A percentile compares a stretch with the other conserved stretches of the same genome.
These are phyloP conservation scores for Basileuterus tristriatus DNA, from an alignment of 2,797 vertebrate species.

Conservation along the genomic window DNA sequence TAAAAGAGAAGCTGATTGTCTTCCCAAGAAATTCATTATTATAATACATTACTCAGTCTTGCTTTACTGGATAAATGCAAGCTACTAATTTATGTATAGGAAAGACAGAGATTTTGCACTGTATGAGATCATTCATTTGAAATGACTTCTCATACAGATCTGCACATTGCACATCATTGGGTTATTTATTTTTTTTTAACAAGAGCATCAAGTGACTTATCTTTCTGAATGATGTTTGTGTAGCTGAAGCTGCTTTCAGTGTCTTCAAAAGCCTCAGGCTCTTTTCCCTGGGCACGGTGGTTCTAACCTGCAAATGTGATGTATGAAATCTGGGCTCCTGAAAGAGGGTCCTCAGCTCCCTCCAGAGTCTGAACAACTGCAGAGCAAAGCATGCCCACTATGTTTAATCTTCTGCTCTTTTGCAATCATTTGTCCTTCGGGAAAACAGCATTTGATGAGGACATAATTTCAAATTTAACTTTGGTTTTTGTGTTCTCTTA, in stretches of 20 bases:
- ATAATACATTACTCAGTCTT: neutral
- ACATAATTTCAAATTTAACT: neutral
- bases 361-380: neutral
- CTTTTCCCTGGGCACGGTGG: neutral
- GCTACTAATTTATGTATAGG: neutral
- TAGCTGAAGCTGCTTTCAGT: neutral
- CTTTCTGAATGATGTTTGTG: neutral
- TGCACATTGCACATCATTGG: neutral
- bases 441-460: neutral
- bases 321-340: neutral
- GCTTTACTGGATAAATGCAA: neutral
- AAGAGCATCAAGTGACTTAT: neutral
- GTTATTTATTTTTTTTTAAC: neutral
- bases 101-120: neutral
- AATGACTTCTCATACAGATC: neutral
- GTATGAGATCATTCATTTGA: neutral
- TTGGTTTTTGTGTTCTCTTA: neutral
- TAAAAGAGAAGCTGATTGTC: neutral
- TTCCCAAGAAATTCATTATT: neutral
- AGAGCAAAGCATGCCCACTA: neutral
- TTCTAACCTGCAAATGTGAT: neutral
- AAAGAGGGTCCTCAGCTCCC: neutral
- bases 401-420: neutral
- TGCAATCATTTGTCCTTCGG: neutral
- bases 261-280: neutral